Percentiles rank a stretch among this genome's conserved stretches.
Conservation (phyloP, 2,113 vertebrate genomes). For the human region DNA sequence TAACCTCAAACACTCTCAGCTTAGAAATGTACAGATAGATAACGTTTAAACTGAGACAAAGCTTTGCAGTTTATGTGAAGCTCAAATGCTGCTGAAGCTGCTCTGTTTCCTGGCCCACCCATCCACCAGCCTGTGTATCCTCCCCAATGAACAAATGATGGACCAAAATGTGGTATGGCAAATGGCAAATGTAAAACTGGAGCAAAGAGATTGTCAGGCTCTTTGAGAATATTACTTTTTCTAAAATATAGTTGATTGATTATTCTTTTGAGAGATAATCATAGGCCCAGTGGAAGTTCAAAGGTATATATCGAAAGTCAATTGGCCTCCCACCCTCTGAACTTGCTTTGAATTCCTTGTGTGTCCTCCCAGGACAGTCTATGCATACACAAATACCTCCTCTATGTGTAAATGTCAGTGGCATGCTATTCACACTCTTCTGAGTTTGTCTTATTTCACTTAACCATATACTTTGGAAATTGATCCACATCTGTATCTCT, state of each 20-base stretch:
- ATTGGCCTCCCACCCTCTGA: not conserved
- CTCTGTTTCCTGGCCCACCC: not conserved
- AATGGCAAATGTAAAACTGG: not conserved
- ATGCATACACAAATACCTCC: not conserved
- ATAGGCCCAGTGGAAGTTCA: not conserved
- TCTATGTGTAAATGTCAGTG: too few relatives aligned
- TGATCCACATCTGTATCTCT: not conserved
- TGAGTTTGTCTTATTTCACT: not conserved
- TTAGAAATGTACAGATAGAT: not conserved
- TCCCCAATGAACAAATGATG: not conserved
- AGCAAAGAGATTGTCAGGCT: not conserved
- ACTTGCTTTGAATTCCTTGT: rapidly evolving
- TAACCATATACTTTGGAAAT: not conserved
- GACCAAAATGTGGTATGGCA: not conserved
- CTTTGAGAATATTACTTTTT: not conserved
- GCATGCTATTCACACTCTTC: not conserved
- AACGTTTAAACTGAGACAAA: not conserved
- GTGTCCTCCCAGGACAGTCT: not conserved
- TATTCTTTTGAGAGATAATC: not conserved
- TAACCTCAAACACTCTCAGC: not conserved
- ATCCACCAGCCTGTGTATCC: not conserved
- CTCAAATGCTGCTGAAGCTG: not conserved
- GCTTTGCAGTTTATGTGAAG: not conserved
- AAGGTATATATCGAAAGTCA: not conserved
- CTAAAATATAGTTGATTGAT: not conserved